These are phyloP conservation scores for Dicrostonyx torquatus DNA, from an alignment of 2,797 vertebrate genomes.

Conservation along the genomic window DNA sequence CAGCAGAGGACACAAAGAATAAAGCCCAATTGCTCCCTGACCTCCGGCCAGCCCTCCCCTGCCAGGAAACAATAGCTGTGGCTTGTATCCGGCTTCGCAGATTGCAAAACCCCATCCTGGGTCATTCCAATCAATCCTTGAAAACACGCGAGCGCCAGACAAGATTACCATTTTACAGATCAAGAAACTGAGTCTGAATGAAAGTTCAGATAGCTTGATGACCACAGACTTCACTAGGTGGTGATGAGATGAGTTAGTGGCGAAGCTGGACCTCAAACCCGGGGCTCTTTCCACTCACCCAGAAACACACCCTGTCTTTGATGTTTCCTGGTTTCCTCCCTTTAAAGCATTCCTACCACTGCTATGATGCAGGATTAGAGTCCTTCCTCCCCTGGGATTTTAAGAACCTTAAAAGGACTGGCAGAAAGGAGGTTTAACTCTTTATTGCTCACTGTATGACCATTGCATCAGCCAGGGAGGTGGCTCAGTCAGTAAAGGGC, in stretches of 20 bases:
- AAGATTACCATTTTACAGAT: conserved; percentile 60
- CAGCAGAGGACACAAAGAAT: conserved; percentile 53
- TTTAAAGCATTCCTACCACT: conserved; percentile 79
- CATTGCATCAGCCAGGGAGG: background rate
- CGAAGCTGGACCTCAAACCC: conserved; percentile 66
- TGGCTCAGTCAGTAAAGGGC: background rate
- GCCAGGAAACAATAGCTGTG: conserved; percentile 61
- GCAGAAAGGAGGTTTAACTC: conserved; percentile 74
- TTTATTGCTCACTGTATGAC: conserved; percentile 37
- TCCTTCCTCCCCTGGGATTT: conserved; percentile 79
- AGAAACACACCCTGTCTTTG: conserved; percentile 80
- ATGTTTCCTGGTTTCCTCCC: conserved; percentile 80
- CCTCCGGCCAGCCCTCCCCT: background rate
- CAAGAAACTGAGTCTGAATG: conserved; percentile 67
- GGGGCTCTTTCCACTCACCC: conserved; percentile 59
- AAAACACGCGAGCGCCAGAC: background rate
- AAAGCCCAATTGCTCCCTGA: conserved; percentile 27
- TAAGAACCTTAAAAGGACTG: conserved; percentile 76
- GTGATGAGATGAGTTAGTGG: background rate
- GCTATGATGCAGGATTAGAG: conserved; percentile 72
- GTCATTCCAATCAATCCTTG: background rate
- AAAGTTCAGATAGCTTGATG: conserved; percentile 40
- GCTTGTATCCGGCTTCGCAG: conserved; percentile 4
- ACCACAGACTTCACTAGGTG: background rate
- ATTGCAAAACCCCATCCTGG: conserved; percentile 25